Conservation (phyloP, 2,888 invertebrate species). For the Atethmia centrago region DNA sequence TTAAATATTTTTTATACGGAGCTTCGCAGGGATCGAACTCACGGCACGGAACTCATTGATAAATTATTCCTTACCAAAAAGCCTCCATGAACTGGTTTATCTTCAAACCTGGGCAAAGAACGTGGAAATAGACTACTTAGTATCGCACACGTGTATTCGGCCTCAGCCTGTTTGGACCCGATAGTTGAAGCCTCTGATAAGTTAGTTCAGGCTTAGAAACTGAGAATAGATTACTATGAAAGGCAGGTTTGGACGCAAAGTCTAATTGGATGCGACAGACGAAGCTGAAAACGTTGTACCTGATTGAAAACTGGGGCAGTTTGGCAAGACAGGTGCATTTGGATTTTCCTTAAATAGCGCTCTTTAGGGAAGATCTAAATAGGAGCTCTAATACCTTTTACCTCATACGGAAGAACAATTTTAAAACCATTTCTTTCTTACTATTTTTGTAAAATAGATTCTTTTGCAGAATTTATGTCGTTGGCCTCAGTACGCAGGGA, state of each 20-base stretch:
- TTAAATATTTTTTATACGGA: too few species aligned
- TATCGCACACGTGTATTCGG: background rate
- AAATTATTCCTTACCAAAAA: background rate
- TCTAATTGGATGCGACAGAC: slow-evolving; percentile 1
- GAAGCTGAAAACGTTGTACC: slow-evolving; percentile 6
- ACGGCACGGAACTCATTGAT: too few species aligned
- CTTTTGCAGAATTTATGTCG: slow-evolving; percentile 24
- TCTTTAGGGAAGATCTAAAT: background rate
- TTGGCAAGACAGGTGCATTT: background rate
- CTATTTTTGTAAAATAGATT: too few species aligned
- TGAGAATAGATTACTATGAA: background rate
- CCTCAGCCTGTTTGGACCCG: background rate
- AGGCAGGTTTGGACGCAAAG: background rate
- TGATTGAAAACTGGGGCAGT: background rate
- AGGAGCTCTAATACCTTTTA: background rate
- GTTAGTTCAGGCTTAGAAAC: background rate
- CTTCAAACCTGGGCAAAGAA: background rate
- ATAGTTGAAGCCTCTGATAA: background rate
- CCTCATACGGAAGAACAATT: background rate
- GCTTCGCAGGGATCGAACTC: too few species aligned
- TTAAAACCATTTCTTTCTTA: too few species aligned
- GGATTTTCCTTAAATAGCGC: background rate
- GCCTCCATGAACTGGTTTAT: too few species aligned
- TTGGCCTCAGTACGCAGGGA: background rate
- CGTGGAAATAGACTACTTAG: background rate